phyloP scores from a whole-genome alignment of 2,888 invertebrate genomes.

The Lasius fuliginosus region DNA sequence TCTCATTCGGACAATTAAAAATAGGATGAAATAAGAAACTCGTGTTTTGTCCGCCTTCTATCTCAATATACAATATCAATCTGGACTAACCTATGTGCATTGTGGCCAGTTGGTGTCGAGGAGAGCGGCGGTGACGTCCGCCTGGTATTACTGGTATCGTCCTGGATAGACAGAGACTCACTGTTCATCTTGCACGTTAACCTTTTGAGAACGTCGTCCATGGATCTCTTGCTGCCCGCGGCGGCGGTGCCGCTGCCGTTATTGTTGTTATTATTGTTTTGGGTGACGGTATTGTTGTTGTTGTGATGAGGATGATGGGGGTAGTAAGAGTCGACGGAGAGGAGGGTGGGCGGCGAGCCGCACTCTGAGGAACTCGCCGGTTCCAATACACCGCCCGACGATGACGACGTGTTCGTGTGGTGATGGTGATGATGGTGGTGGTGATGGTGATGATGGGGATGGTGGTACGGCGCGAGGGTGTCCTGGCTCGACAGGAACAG shows the following conservation, averaged over 20 bases:
- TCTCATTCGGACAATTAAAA: not conserved
- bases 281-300: constrained; percentile 88
- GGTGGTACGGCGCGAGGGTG: constrained; percentile 61
- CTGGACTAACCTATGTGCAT: constrained; percentile 83
- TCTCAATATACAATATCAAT: constrained; percentile 14
- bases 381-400: constrained; percentile 75
- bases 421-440: constrained; percentile 79
- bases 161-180: constrained; percentile 91
- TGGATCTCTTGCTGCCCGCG: constrained; percentile 91
- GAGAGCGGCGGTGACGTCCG: constrained; percentile 88
- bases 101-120: constrained; percentile 84
- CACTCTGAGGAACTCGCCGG: constrained; percentile 90
- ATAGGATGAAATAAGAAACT: not conserved
- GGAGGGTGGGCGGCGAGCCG: constrained; percentile 90
- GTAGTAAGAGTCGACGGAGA: constrained; percentile 89
- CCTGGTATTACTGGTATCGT: constrained; percentile 90
- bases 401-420: constrained; percentile 76
- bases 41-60: not conserved
- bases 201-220: constrained; percentile 96
- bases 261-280: constrained; percentile 87
- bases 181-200: constrained; percentile 95
- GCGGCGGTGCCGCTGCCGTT: constrained; percentile 88
- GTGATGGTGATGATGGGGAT: constrained; percentile 73
- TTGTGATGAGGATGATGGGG: constrained; percentile 85
- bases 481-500: constrained; percentile 72